Base-by-base conservation (phyloP, 2,888 invertebrate species). In the Pasiphila rectangulata region DNA sequence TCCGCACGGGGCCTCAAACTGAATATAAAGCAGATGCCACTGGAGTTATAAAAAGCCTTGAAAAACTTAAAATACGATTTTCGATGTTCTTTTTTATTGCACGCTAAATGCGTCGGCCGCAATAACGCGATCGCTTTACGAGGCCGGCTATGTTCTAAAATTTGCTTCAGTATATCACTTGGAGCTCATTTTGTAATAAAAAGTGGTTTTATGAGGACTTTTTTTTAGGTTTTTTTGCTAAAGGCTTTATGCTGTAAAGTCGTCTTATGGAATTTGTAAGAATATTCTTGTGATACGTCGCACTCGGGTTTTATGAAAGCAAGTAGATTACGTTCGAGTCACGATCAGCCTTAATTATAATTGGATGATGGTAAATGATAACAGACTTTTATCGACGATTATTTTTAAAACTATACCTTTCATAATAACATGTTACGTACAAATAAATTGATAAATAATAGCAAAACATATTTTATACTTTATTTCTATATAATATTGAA, bases 41-140 rank as follows among this genome's bases (percentile, higher is more conserved):
- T 48, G 45, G 51, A 49, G 58, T 54, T 53, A 59, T 64, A 63
- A 63, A 61, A 63, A 60, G 51, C 50, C 16, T 56, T 43, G 51
- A 64, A 74, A 76, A 79, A 64, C 61, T 69, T 59, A 61, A 73
- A 74, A 76, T 76, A 79, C 73, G 74, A 75, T 78, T 75, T 76
- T 63, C 62, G 64, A 74, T 69, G 75, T 71, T 67, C 73, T 64
- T 58, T 62, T 80, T 77, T 81, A 81, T 79, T 77, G 73, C 71
- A 77, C 67, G 61, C 67, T 67, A 75, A 78, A 79, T 77, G 75
- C 78, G 78, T 75, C 68, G 69, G 74, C 66, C 74, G 75, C 77
- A 68, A 72, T 81, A 75, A 77, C 77, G 71, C 70, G 76, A 80
- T 81, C 72, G 75, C 65, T 83, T 83, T 82, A 83, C 68, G 72